A percentile compares a stretch with the other conserved stretches of the same genome.
Evolutionary conservation across 2,888 invertebrate species (phyloP).

Genomic region (Teinopalpus imperialis): DNA sequence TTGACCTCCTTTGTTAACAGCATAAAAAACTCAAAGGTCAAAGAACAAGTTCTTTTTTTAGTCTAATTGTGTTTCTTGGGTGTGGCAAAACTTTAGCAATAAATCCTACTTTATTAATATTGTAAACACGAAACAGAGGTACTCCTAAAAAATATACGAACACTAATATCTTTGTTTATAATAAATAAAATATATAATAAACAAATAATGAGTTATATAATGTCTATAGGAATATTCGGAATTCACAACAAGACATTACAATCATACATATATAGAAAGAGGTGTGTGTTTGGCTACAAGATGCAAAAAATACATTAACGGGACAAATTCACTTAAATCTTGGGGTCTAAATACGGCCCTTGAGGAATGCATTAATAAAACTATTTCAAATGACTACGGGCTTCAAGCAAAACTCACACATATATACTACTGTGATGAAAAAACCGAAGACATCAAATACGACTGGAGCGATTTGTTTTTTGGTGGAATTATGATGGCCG

Average conservation of each 20-base stretch:
- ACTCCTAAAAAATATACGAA: no score
- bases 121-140: no score
- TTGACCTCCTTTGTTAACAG: no score
- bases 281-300: constrained; percentile 38
- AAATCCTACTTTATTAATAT: no score
- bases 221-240: constrained; percentile 40
- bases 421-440: constrained; percentile 26
- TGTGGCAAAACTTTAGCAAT: no score
- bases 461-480: constrained; percentile 10
- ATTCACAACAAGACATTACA: constrained; percentile 36
- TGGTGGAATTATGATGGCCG: constrained; percentile 10
- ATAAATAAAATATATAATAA: no score
- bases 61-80: no score
- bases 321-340: not conserved
- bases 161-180: no score
- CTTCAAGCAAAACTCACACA: constrained; percentile 32
- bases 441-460: not conserved
- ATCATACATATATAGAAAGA: constrained; percentile 38
- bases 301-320: constrained; percentile 29
- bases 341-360: constrained; percentile 31
- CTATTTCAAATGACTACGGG: constrained; percentile 32
- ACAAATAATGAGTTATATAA: no score
- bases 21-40: no score
- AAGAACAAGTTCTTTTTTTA: no score
- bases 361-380: constrained; percentile 38